Percentiles rank a stretch among this genome's conserved stretches.
These are phyloP conservation scores for Anniella stebbinsi DNA, from an alignment of 2,797 vertebrate species.

Conservation along the genomic window DNA sequence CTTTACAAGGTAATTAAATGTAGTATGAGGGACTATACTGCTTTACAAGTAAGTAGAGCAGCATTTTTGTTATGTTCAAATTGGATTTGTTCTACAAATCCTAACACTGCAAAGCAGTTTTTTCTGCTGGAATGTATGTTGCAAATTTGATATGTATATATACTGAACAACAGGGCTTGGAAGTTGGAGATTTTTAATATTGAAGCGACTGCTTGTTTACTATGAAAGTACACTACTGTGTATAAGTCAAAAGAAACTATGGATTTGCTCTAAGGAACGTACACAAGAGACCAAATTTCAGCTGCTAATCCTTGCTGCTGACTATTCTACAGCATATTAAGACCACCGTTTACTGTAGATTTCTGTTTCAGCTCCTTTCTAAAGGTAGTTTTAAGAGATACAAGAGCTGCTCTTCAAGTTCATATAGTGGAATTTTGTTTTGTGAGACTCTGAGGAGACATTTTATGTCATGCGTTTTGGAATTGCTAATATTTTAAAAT, in stretches of 20 bases:
- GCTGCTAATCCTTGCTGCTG: not conserved
- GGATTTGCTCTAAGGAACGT: not conserved
- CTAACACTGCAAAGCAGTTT: not conserved
- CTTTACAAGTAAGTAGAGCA: not conserved
- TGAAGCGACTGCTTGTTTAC: not conserved
- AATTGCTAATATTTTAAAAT: not conserved
- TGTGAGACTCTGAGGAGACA: not conserved
- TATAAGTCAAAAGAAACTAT: not conserved
- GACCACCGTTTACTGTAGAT: not conserved
- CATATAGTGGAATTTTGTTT: not conserved
- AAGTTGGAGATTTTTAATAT: not conserved
- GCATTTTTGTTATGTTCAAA: not conserved
- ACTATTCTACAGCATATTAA: not conserved
- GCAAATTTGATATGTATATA: not conserved
- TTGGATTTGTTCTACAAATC: conserved; percentile 1
- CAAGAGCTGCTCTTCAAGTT: not conserved
- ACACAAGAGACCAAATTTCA: not conserved
- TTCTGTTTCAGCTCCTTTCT: not conserved
- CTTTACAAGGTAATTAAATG: not conserved
- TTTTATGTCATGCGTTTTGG: not conserved
- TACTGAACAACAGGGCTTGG: not conserved
- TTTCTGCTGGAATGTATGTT: not conserved
- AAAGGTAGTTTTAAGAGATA: conserved; percentile 1
- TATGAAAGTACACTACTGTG: not conserved
- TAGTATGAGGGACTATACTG: not conserved